Conservation (phyloP, 2,113 vertebrate genomes). For the Oxyruncus cristatus region DNA sequence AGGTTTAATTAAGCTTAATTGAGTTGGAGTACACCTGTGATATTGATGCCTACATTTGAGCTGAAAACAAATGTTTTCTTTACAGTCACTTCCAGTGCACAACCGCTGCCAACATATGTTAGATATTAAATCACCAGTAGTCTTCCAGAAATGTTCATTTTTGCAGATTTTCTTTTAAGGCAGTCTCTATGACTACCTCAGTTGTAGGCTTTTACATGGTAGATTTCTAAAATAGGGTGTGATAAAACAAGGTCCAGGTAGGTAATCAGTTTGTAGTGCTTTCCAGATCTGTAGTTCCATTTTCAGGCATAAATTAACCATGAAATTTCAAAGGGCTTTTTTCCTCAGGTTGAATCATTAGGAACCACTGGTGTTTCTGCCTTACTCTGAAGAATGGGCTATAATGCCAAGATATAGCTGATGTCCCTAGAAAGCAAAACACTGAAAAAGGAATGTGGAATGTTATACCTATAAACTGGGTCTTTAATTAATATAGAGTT, state of each 20-base stretch:
- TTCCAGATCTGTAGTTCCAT: background rate
- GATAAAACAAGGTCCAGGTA: background rate
- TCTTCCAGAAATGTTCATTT: background rate
- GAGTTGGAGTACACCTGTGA: fast-evolving
- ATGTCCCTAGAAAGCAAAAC: background rate
- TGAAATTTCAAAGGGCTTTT: background rate
- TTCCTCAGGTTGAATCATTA: background rate
- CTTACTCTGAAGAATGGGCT: background rate
- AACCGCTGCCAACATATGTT: background rate
- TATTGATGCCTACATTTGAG: background rate
- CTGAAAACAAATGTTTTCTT: background rate
- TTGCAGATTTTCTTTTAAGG: background rate
- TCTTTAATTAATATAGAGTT: background rate
- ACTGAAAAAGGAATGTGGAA: background rate
- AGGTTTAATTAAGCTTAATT: background rate
- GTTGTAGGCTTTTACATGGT: background rate
- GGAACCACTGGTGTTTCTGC: background rate
- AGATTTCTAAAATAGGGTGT: background rate
- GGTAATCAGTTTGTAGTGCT: background rate
- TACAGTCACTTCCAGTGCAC: background rate
- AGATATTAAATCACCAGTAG: background rate
- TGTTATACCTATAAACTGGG: background rate
- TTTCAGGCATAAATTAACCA: background rate
- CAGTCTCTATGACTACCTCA: background rate
- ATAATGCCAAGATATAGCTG: background rate